Base-by-base conservation (phyloP, 2,113 vertebrate species). In the Epinephelus lanceolatus region DNA sequence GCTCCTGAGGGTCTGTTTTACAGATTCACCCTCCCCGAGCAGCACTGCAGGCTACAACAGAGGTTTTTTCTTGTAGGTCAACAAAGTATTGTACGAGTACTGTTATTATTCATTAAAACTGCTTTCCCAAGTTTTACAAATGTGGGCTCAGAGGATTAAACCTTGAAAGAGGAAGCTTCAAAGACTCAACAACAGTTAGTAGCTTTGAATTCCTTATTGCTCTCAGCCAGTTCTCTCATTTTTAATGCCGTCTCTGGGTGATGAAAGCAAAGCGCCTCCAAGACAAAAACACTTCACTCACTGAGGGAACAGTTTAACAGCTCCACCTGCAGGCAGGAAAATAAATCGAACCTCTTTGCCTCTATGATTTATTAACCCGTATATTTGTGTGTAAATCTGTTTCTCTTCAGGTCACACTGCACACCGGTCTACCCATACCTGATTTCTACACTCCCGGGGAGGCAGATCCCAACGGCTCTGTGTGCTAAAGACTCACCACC, bases 371-470 rank as follows among this genome's bases (percentile, higher is more conserved):
- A 62, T 52, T 66, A 49, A 77, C 53, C 6, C 9, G 47, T 13
- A 27, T 55, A 19, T 51, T 47, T 27, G 13, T 59, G 10, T 53
- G 61, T 70, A 1, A n/a, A 30, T 86, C 13, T 74, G 3, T 80
- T 55, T 78, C n/a, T 88, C 42, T 51, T n/a, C 90, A 99, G 98
- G 96, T 99, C 86, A 99, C 98, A 0, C 96, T 99, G 73, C 98
- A 99, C 92, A 99, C 98, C 1, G 98, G 98, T 37, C 93, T 99
- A 70, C 97, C 97, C 0, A 97, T 99, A 88, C 98, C 98, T 0
- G 98, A 99, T 59, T 98, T 99, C 96, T 99, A 98, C 95, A 93
- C 97, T 1, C 96, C 94, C 0, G 95, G 95, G 42, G 95, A 96
- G 37, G 96, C 33, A 76, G 98, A 96, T 93, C 96, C 9, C 78